Conservation (phyloP, 2,797 vertebrate species). For the Rhabdomys pumilio region DNA sequence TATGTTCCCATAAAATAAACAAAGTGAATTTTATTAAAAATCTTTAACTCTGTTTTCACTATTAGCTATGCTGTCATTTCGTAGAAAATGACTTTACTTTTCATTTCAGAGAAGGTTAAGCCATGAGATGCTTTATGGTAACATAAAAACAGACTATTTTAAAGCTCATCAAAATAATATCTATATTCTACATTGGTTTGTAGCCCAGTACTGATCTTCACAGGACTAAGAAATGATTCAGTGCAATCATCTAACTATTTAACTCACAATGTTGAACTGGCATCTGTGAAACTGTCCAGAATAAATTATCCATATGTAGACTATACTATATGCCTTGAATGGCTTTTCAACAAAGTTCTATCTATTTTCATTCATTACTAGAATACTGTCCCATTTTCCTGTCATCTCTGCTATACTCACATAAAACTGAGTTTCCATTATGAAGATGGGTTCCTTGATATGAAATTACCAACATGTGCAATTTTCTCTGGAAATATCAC, state of each 20-base stretch:
- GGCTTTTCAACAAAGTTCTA: neutral
- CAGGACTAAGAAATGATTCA: neutral
- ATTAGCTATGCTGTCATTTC: neutral
- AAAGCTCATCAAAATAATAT: neutral
- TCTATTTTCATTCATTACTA: conserved; percentile 12
- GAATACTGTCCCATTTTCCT: conserved; percentile 7
- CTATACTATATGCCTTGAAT: neutral
- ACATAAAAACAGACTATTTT: neutral
- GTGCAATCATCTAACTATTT: neutral
- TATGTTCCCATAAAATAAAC: neutral
- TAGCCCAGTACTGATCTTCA: neutral
- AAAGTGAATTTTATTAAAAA: conserved; percentile 9
- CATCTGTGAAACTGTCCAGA: neutral
- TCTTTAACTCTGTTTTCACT: neutral
- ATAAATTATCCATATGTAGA: conserved; percentile 18
- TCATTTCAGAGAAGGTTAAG: conserved; percentile 44
- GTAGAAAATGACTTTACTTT: conserved; percentile 6
- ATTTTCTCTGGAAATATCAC: neutral
- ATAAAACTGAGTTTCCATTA: neutral
- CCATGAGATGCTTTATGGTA: neutral
- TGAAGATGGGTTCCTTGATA: conserved; percentile 25
- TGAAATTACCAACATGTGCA: conserved; percentile 25
- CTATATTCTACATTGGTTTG: neutral
- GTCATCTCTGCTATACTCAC: neutral
- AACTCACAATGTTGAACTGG: neutral